Base-by-base conservation (phyloP, 2,888 invertebrate genomes). In the Macrosiphum euphorbiae region DNA sequence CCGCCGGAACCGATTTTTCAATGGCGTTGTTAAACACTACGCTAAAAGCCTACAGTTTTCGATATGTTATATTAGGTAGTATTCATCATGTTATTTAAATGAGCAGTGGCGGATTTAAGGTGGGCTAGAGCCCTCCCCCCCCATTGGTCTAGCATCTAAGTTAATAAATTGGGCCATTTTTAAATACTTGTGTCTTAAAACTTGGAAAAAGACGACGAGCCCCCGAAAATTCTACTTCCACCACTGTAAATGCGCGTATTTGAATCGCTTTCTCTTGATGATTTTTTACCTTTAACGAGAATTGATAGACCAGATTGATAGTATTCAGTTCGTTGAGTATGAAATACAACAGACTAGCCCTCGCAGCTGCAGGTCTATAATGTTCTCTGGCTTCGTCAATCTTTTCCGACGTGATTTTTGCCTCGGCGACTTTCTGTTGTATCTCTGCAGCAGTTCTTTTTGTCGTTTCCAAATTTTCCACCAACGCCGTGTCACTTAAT, bases 1-100 rank as follows among this genome's bases (percentile, higher is more conserved):
- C 97, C 0, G 98, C 97, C 0, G 98, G 97, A 95, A 98, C 98
- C 0, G 99, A 98, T 95, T 97, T 97, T 88, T 98, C 98, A 95
- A 99, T 99, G 41, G 99, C 99, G 95, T 99, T 99, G 96, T 99
- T 98, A 96, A 99, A 99, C 58, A 99, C 99, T n/a, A 99, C 98
- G 96, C 98, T 98, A 96, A 99, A 99, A 3, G 99, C 99, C 98
- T 98, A 95, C n/a, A 96, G 35, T 41, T 78, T 78, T 78, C 20
- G 35, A 78, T 8, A 78, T 20, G 35, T 24, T 35, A 78, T 26
- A 58, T 24, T 55, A 55, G n/a, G n/a, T n/a, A n/a, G 26, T 3
- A 35, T 20, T 58, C 8, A 35, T 20, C 0, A 35, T 78, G 20
- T 35, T 35, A 41, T 24, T 78, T 35, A 20, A 78, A 78, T 1